Conservation (phyloP, 2,888 invertebrate genomes). For the Pelosia muscerda region DNA sequence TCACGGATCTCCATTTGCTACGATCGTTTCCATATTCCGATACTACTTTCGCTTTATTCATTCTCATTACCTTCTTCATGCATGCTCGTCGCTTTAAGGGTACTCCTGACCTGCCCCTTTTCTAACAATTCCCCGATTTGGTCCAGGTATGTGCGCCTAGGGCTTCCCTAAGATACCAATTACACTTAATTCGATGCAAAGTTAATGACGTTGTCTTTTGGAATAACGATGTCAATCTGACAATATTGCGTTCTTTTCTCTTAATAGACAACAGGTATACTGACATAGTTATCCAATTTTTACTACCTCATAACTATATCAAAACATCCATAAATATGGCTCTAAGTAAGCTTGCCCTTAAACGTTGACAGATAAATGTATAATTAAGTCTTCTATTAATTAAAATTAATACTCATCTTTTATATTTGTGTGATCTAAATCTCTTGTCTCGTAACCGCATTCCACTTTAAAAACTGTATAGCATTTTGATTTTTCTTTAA, state of each 20-base stretch:
- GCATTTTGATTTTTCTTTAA: slow-evolving; percentile 45
- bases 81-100: too few relatives aligned
- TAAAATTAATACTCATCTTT: slow-evolving; percentile 45
- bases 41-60: too few relatives aligned
- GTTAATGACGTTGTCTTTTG: too few relatives aligned
- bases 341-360: slow-evolving; percentile 15
- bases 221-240: neutral
- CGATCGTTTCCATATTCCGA: too few relatives aligned
- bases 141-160: too few relatives aligned
- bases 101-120: too few relatives aligned
- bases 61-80: too few relatives aligned
- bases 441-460: slow-evolving; percentile 45
- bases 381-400: slow-evolving; percentile 57
- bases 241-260: neutral
- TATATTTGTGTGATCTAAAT: slow-evolving; percentile 46
- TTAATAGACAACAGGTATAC: neutral
- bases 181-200: neutral
- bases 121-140: too few relatives aligned
- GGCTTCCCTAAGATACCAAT: neutral
- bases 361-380: slow-evolving; percentile 36
- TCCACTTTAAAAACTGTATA: slow-evolving; percentile 38
- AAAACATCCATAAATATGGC: slow-evolving; percentile 33
- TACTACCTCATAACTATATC: slow-evolving; percentile 18
- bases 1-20: too few relatives aligned
- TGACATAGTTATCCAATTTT: slow-evolving; percentile 7